Evolutionary conservation across 1,140 invertebrate genomes (phyloP).

Genomic region (Pararge aegeria): DNA sequence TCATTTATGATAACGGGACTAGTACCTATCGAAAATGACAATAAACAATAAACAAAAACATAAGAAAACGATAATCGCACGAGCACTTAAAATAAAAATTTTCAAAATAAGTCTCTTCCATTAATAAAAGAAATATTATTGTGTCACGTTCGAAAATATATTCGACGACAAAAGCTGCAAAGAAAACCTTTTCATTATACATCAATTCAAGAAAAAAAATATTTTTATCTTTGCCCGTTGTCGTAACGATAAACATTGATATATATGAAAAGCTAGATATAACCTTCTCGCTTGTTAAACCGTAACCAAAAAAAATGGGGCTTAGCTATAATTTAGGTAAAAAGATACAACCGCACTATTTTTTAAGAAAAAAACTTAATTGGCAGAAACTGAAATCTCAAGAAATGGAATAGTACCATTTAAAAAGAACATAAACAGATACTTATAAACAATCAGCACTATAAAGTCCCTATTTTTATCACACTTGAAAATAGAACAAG

Average conservation of each 20-base stretch:
- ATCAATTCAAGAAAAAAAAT: not conserved
- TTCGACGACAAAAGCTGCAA: not conserved
- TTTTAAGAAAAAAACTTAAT: too few species aligned
- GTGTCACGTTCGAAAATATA: not conserved
- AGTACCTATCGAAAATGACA: not conserved
- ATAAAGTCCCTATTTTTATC: too few species aligned
- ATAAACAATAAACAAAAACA: not conserved
- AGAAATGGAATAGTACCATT: too few species aligned
- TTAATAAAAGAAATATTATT: not conserved
- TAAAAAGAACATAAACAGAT: too few species aligned
- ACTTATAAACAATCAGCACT: too few species aligned
- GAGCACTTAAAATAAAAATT: not conserved
- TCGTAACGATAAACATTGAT: not conserved
- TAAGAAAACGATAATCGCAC: not conserved
- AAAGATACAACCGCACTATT: too few species aligned
- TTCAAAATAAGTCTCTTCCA: not conserved
- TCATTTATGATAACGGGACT: too few species aligned
- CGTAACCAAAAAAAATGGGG: too few species aligned
- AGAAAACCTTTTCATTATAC: not conserved
- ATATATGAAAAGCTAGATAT: not conserved
- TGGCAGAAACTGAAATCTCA: too few species aligned
- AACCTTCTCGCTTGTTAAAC: not conserved
- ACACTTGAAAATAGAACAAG: too few species aligned
- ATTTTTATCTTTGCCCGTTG: constrained; percentile 4
- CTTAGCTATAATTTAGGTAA: too few species aligned